Evolutionary conservation across 2,888 invertebrate species (phyloP).

Genomic region (Maniola hyperantus): DNA sequence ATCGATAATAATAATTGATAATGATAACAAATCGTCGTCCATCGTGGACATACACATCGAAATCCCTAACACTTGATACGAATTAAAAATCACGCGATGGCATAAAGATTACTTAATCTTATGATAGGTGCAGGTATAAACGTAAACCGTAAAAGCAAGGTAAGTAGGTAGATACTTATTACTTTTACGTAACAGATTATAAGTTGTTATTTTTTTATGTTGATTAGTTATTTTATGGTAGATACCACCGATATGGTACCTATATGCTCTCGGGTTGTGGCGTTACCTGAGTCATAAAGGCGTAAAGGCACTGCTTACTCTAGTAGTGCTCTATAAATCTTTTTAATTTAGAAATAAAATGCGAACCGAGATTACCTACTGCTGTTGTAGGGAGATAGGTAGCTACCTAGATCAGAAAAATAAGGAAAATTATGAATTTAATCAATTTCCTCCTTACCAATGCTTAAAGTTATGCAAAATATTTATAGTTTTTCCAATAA

Average conservation of each 20-base stretch:
- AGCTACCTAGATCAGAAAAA: too few species aligned
- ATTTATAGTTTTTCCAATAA: constrained; percentile 2
- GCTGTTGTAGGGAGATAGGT: too few species aligned
- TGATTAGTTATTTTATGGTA: too few species aligned
- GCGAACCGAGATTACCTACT: too few species aligned
- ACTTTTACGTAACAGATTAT: too few species aligned
- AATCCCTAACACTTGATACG: constrained; percentile 6
- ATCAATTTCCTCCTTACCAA: not conserved
- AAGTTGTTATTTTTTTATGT: not conserved
- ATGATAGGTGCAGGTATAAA: not conserved
- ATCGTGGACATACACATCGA: constrained; percentile 8
- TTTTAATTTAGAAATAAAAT: too few species aligned
- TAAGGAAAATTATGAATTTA: not conserved
- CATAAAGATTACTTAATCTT: constrained; percentile 13
- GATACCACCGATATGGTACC: too few species aligned
- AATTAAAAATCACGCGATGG: constrained; percentile 23
- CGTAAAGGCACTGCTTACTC: too few species aligned
- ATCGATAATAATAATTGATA: constrained; percentile 24
- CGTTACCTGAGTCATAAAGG: too few species aligned
- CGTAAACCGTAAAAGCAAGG: not conserved
- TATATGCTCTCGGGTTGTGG: too few species aligned
- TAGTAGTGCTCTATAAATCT: too few species aligned
- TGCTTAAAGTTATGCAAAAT: not conserved
- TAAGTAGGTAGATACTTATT: too few species aligned
- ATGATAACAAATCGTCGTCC: constrained; percentile 20